A percentile compares a stretch with the other conserved stretches of the same genome.
Evolutionary conservation across 2,113 vertebrate species (phyloP).

Genomic region (Symphodus melops): DNA sequence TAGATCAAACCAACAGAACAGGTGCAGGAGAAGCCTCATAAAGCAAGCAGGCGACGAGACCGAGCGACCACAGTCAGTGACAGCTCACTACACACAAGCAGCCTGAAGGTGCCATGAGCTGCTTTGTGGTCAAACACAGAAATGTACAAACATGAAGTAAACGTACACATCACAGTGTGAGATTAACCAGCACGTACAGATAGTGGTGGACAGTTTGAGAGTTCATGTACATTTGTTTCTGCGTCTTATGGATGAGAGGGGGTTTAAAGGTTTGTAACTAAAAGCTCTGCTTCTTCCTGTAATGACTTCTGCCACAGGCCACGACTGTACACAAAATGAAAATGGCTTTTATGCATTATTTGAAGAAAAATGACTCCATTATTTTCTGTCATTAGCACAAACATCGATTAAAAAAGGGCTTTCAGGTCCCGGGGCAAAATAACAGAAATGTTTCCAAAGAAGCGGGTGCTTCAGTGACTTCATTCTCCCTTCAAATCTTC

Average conservation of each 20-base stretch:
- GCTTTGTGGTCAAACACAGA: neutral
- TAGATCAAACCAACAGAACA: slow-evolving; percentile 3
- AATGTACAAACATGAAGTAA: neutral
- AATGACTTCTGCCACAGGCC: neutral
- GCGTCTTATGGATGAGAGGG: too few relatives aligned
- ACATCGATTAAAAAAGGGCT: neutral
- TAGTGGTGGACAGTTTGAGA: too few relatives aligned
- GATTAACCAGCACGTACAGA: neutral
- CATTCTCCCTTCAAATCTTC: neutral
- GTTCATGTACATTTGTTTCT: too few relatives aligned
- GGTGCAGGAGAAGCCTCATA: slow-evolving; percentile 9
- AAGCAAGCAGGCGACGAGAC: neutral
- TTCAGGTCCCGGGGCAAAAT: neutral
- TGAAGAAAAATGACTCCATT: neutral
- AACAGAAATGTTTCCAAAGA: neutral
- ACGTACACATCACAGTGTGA: neutral
- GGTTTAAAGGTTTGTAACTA: neutral
- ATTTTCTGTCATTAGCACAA: slow-evolving; percentile 4
- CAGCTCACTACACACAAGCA: neutral
- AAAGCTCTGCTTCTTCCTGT: neutral
- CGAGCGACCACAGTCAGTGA: neutral
- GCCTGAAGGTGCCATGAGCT: neutral
- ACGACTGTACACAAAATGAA: neutral
- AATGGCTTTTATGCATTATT: neutral
- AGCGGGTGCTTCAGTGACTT: too few relatives aligned